These are phyloP conservation scores for Xiphorhynchus erythropygius DNA, from an alignment of 2,797 vertebrate genomes.

Conservation along the genomic window DNA sequence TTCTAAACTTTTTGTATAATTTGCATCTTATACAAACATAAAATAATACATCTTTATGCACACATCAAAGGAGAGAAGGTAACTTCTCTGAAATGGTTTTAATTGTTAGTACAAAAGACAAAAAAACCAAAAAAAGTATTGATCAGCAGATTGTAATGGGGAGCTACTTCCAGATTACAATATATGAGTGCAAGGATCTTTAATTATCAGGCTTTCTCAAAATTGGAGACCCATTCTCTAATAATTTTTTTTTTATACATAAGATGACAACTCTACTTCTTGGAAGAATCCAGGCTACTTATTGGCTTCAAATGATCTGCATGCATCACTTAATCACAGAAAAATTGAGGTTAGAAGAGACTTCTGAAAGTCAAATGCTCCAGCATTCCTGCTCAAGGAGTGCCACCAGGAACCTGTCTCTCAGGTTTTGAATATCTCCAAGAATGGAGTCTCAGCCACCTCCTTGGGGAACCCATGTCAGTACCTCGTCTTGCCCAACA, in stretches of 20 bases:
- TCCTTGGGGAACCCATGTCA: neutral
- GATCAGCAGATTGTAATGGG: neutral
- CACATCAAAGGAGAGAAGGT: neutral
- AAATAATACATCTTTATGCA: neutral
- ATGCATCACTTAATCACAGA: neutral
- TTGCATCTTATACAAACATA: neutral
- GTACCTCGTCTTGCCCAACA: fast-evolving
- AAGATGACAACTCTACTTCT: neutral
- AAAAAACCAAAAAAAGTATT: neutral
- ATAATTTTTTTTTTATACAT: neutral
- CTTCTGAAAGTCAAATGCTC: neutral
- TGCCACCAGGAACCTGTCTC: neutral
- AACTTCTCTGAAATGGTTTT: neutral
- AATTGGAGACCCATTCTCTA: neutral
- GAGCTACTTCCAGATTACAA: neutral
- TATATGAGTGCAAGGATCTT: neutral
- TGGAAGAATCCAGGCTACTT: neutral
- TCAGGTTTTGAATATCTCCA: neutral
- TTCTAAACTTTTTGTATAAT: neutral
- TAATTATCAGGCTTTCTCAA: neutral
- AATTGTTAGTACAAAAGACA: neutral
- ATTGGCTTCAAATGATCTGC: neutral
- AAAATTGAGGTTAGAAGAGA: neutral
- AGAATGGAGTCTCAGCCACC: neutral
- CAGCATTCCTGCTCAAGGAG: neutral